Base-by-base conservation (phyloP, 1,140 invertebrate species). In the Panulirus ornatus region DNA sequence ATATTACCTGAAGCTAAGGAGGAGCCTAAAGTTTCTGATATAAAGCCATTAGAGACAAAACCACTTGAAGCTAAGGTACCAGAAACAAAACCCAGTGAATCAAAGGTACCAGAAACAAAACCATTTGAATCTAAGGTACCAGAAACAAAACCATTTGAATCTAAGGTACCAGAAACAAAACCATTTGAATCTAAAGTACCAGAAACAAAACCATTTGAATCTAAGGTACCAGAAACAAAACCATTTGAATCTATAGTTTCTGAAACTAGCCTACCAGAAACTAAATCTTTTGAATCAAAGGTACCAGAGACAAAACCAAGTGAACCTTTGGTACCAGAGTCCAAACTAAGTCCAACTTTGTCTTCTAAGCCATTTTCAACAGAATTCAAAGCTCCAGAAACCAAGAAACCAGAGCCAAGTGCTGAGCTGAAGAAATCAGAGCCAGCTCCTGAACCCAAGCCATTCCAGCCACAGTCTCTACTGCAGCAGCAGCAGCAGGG, bases 401-500 rank as follows among this genome's bases (percentile, higher is more conserved):
- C 85, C 51, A 79, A 81, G 42, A 78, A 81, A n/a, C 5, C 36
- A 47, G 79, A 76, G 27, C 54, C 79, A 58, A 58, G 34, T 76
- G 22, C 75, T 63, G 73, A 88, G 47, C 19, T 75, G 34, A 88
- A 88, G 51, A 78, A 81, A 34, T 16, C 47, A 34, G 88, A 83
- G n/a, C 70, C 78, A 58, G 30, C 36, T 76, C 47, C 44, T 83
- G 88, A 89, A 42, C 38, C 81, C 34, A 89, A 89, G 44, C 51
- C 36, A 30, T 89, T 75, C 36, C 38, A 70, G 36, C 66, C 75
- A 16, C 70, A 51, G n/a, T 42, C 63, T 44, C 47, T 54, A 51
- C 86, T 34, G 30, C 88, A 89, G 51, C 79, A 71, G 51, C 78
- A 73, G 78, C 88, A 89, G 78, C 63, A 83, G 36, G 79, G n/a